Conservation (phyloP, 2,113 vertebrate genomes). For the Oreocharis arfaki region DNA sequence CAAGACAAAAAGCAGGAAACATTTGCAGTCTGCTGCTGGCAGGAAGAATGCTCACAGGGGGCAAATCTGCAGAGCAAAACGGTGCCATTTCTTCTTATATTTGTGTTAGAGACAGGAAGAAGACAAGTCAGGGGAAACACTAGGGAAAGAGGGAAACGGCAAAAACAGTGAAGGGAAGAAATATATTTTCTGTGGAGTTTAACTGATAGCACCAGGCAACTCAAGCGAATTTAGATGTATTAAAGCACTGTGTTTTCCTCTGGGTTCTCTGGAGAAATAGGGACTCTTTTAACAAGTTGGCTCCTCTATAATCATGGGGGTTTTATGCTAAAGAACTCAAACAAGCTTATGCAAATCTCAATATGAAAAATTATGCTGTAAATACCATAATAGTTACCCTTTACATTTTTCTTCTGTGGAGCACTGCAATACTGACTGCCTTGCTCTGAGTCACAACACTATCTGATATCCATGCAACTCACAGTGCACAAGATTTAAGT, state of each 20-base stretch:
- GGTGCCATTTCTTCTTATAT: not conserved
- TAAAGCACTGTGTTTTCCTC: not conserved
- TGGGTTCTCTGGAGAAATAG: not conserved
- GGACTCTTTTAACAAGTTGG: not conserved
- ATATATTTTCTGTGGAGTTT: not conserved
- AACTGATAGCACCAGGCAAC: not conserved
- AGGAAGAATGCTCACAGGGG: not conserved
- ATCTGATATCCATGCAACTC: not conserved
- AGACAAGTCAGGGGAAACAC: not conserved
- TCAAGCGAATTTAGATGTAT: not conserved
- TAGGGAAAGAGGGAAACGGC: not conserved
- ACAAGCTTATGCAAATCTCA: slow-evolving; percentile 3
- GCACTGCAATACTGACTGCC: not conserved
- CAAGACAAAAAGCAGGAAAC: not conserved
- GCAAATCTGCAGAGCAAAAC: not conserved
- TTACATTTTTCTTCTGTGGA: not conserved
- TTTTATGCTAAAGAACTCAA: slow-evolving; percentile 9
- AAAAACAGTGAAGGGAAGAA: not conserved
- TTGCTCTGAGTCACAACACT: not conserved
- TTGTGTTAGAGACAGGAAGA: not conserved
- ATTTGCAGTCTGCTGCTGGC: not conserved
- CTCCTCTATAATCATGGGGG: not conserved
- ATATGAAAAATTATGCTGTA: not conserved
- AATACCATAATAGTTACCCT: not conserved
- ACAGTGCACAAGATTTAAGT: not conserved